These are phyloP conservation scores for Pollimyrus isidori DNA, from an alignment of 2,113 vertebrate genomes.

Conservation along the genomic window DNA sequence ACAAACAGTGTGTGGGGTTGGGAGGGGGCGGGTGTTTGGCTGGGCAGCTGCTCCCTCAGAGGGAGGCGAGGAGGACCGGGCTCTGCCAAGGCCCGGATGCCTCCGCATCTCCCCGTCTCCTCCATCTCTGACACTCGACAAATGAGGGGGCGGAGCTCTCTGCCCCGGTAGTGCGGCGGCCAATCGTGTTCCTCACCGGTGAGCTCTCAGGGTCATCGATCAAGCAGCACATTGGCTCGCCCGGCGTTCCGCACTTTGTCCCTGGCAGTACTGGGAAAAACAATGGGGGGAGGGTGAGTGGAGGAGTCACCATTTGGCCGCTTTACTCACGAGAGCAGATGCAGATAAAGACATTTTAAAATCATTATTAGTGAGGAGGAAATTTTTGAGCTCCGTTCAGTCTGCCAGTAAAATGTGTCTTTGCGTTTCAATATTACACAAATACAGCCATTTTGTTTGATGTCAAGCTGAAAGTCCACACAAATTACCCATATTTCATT, in stretches of 20 bases:
- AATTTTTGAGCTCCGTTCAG: background rate
- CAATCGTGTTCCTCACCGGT: constrained; percentile 18
- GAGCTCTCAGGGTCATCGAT: background rate
- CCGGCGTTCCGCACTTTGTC: background rate
- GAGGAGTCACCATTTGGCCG: background rate
- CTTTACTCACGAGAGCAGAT: constrained; percentile 1
- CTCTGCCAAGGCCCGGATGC: background rate
- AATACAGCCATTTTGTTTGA: background rate
- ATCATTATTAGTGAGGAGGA: constrained; percentile 1
- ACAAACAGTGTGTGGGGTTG: constrained; percentile 14
- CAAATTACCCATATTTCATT: background rate
- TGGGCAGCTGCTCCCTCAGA: constrained; percentile 41
- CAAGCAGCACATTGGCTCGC: background rate
- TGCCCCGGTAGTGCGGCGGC: background rate
- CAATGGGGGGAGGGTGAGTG: background rate
- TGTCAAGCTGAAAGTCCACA: background rate
- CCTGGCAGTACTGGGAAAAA: background rate
- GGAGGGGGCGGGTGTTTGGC: constrained; percentile 25
- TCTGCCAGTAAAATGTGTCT: background rate
- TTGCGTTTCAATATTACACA: constrained; percentile 1
- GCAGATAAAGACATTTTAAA: background rate
- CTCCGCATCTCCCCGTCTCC: background rate
- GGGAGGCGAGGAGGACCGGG: background rate
- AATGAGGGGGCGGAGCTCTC: background rate
- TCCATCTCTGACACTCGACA: constrained; percentile 26